A percentile compares a stretch with the other conserved stretches of the same genome.
These are phyloP conservation scores for Tapirus indicus DNA, from an alignment of 2,797 vertebrate species.

Conservation along the genomic window DNA sequence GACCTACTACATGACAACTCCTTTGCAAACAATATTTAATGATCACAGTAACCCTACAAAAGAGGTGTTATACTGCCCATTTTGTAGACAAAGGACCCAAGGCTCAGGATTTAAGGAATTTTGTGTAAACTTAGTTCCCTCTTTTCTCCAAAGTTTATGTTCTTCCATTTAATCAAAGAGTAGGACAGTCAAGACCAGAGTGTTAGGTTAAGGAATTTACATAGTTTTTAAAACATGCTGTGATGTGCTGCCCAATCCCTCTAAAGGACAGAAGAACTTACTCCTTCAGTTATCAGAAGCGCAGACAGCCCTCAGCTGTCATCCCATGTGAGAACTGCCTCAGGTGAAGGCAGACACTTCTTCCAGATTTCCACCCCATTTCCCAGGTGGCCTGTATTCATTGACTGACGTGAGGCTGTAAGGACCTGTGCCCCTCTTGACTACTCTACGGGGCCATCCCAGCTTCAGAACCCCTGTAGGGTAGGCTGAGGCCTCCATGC, in stretches of 20 bases:
- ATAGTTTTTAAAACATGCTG: not conserved
- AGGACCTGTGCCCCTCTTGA: not conserved
- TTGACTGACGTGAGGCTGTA: not conserved
- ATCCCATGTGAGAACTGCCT: not conserved
- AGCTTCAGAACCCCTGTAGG: not conserved
- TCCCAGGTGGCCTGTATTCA: not conserved
- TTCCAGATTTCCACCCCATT: not conserved
- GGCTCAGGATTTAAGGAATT: not conserved
- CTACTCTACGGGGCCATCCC: not conserved
- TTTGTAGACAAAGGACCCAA: slow-evolving; percentile 22
- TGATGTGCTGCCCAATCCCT: not conserved
- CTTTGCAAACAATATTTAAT: not conserved
- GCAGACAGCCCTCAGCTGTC: not conserved
- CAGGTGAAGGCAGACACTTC: not conserved
- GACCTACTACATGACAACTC: not conserved
- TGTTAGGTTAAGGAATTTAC: not conserved
- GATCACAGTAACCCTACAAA: not conserved
- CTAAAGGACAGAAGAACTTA: not conserved
- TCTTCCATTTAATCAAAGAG: not conserved
- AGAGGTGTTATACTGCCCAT: not conserved
- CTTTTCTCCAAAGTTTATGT: not conserved
- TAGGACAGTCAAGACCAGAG: not conserved
- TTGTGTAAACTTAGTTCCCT: not conserved
- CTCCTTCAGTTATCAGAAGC: not conserved
- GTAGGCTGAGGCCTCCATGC: not conserved